These are phyloP conservation scores for Pollimyrus isidori DNA, from an alignment of 2,113 vertebrate genomes.

Conservation along the genomic window DNA sequence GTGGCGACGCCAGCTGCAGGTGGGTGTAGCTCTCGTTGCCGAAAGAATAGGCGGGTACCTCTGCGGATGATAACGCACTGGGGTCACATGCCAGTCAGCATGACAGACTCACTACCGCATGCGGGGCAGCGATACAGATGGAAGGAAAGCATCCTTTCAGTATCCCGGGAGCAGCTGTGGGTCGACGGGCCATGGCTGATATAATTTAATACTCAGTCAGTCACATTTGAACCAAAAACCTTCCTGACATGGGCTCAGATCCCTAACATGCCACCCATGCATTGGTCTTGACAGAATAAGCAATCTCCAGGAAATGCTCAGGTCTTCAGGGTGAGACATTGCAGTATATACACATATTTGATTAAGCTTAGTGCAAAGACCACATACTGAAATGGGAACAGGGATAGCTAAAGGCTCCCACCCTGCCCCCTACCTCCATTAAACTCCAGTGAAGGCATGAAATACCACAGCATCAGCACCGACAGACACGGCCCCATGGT, in stretches of 20 bases:
- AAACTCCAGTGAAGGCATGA: background rate
- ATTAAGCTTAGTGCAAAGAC: background rate
- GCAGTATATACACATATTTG: background rate
- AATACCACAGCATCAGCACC: background rate
- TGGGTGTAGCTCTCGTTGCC: conserved; percentile 66
- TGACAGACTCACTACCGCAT: background rate
- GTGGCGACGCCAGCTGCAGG: conserved; percentile 55
- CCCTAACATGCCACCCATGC: background rate
- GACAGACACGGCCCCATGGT: background rate
- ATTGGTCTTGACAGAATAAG: background rate
- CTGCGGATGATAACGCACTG: conserved; percentile 53
- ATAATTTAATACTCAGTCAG: background rate
- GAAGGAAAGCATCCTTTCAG: background rate
- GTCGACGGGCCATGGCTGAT: background rate
- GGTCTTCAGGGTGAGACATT: background rate
- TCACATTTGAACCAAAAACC: background rate
- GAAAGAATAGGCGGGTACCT: conserved; percentile 67
- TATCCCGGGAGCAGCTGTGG: background rate
- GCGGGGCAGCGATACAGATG: background rate
- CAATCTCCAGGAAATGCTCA: background rate
- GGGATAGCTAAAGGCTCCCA: background rate
- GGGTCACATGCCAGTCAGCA: background rate
- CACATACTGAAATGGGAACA: background rate
- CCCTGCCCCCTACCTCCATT: background rate
- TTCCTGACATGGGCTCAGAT: background rate